These are phyloP conservation scores for Catostylus mosaicus DNA, from an alignment of 30 jellyfish, hydroid and myxozoan genomes.

Conservation along the genomic window DNA sequence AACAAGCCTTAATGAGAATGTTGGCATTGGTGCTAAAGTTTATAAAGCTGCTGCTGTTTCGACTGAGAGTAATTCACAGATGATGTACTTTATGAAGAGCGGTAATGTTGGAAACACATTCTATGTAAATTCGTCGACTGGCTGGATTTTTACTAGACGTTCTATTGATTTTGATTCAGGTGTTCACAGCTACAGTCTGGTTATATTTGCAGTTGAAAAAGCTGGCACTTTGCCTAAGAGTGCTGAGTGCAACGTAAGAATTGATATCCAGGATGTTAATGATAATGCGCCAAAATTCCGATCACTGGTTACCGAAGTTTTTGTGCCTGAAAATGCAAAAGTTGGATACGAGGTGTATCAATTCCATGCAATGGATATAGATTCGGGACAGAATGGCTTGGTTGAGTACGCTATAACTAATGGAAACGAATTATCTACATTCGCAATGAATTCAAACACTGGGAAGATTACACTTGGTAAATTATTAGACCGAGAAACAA, in stretches of 20 bases:
- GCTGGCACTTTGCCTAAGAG: slow-evolving; percentile 45
- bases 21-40: slow-evolving; percentile 44
- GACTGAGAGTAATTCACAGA: slow-evolving; percentile 28
- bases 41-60: slow-evolving; percentile 62
- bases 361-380: slow-evolving; percentile 55
- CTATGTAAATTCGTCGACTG: slow-evolving; percentile 39
- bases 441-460: slow-evolving; percentile 39
- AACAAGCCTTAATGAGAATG: slow-evolving; percentile 51
- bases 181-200: slow-evolving; percentile 13
- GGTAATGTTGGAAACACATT: slow-evolving; percentile 40
- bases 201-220: slow-evolving; percentile 41
- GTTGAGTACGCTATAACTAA: slow-evolving; percentile 30
- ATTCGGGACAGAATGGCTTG: slow-evolving; percentile 44
- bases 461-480: slow-evolving; percentile 53
- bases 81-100: slow-evolving; percentile 42
- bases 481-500: slow-evolving; percentile 70
- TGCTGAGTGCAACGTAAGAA: slow-evolving; percentile 28
- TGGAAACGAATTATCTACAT: slow-evolving; percentile 16
- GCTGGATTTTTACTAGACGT: slow-evolving; percentile 48
- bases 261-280: slow-evolving; percentile 46
- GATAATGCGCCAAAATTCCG: slow-evolving; percentile 76
- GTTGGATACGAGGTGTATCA: slow-evolving; percentile 45
- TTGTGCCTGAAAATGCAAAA: slow-evolving; percentile 54
- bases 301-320: neutral
- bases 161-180: slow-evolving; percentile 44